Evolutionary conservation across 2,888 invertebrate species (phyloP), one percentile per base, ranked within the genome.

Genomic region (Heteropelma amictum): DNA sequence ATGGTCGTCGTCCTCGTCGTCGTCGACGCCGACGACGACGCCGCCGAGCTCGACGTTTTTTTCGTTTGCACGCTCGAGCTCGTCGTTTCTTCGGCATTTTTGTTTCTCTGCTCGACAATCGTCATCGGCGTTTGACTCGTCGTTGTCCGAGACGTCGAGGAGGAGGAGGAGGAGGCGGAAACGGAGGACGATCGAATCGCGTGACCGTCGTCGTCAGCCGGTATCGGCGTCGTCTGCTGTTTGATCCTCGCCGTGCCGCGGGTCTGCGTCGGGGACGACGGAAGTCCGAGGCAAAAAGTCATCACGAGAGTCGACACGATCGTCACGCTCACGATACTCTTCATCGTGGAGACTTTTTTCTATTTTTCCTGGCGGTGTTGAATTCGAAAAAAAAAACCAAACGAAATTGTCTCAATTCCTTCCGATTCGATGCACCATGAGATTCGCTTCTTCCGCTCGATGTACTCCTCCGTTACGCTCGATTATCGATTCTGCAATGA

Each of bases 241-340:
- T 85, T 86, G 8, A 78, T 63, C 21, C 81, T 80, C 45, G 73
- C 49, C 3, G 77, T 58, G 45, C 53, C 69, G 10, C 65, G 70
- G 21, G 69, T 70, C 30, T 76, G 72, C 38, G 65, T 76, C 28
- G 81, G 79, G 54, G 79, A 81, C 64, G 85, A 77, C 12, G 86
- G 83, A 17, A 86, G 72, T 6, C 84, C 85, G 64, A 79, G 61
- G 53, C 83, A 81, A 56, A 79, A 82, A 54, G 78, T 76, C n/a
- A 72, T 76, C n/a, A 72, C 74, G 76, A 83, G 33, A 53, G 82
- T 51, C 12, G 81, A 42, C 35, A 70, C 7, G 28, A 65, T 49
- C 53, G 82, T 49, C 74, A 74, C 73, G 45, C 64, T 60, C 67
- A 65, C 68, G 63, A 80, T 76, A 73, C 73, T 45, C 79, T 79